These are phyloP conservation scores for Furcula furcula DNA, from an alignment of 2,888 invertebrate genomes.

Conservation along the genomic window DNA sequence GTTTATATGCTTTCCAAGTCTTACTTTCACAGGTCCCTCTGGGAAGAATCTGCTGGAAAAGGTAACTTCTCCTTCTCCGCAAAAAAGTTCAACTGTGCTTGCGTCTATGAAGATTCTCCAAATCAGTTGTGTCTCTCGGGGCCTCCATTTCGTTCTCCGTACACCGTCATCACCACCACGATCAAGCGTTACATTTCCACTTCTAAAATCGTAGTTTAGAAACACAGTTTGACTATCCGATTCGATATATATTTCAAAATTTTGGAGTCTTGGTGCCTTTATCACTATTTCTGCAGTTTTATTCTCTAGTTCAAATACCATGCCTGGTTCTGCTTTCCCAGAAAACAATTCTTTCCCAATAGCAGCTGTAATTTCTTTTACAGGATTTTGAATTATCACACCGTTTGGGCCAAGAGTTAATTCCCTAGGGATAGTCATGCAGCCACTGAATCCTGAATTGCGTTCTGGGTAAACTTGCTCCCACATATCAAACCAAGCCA, in stretches of 20 bases:
- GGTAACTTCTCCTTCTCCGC: constrained; percentile 53
- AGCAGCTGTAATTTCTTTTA: constrained; percentile 32
- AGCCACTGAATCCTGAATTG: constrained; percentile 62
- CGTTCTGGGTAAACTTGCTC: constrained; percentile 58
- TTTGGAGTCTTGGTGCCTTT: constrained; percentile 17
- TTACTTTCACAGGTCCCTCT: constrained; percentile 27
- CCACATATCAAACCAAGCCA: constrained; percentile 76
- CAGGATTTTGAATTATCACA: constrained; percentile 50
- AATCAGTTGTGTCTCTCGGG: constrained; percentile 22
- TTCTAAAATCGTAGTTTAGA: constrained; percentile 39
- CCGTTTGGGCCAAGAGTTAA: constrained; percentile 43
- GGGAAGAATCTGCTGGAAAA: constrained; percentile 61
- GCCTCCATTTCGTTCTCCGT: constrained; percentile 53
- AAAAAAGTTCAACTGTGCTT: constrained; percentile 59
- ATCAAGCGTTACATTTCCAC: constrained; percentile 45
- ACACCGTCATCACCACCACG: constrained; percentile 58
- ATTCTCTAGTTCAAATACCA: constrained; percentile 26
- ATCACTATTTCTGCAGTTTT: constrained; percentile 54
- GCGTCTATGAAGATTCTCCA: constrained; percentile 51
- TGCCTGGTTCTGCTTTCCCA: constrained; percentile 28
- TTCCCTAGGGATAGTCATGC: constrained; percentile 58
- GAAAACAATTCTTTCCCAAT: constrained; percentile 29
- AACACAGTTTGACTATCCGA: constrained; percentile 34
- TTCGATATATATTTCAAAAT: constrained; percentile 46
- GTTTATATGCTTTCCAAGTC: constrained; percentile 23